A percentile compares a stretch with the other conserved stretches of the same genome.
These are phyloP conservation scores for Chelonus formosanus DNA, from an alignment of 2,888 invertebrate species.

Conservation along the genomic window DNA sequence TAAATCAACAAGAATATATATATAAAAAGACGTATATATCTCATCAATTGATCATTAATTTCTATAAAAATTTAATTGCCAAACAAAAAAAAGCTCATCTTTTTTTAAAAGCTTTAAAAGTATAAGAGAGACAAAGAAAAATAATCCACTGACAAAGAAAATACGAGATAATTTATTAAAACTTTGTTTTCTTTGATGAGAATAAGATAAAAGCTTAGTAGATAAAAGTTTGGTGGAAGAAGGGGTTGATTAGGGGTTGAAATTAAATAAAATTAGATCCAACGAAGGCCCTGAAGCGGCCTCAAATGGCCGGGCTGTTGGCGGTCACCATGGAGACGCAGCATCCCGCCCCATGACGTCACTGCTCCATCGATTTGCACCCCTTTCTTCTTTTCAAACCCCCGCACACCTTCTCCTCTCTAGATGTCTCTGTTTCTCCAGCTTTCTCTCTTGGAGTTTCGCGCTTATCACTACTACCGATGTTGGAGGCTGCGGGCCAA, in stretches of 20 bases:
- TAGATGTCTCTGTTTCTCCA: conserved; percentile 39
- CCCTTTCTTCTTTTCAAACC: conserved; percentile 15
- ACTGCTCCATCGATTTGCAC: conserved; percentile 63
- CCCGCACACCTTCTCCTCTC: conserved; percentile 48
- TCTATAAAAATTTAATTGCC: no score
- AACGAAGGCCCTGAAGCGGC: conserved; percentile 32
- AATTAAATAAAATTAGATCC: conserved; percentile 38
- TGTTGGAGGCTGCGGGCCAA: conserved; percentile 25
- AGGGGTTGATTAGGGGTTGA: conserved; percentile 9
- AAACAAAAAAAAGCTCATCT: no score
- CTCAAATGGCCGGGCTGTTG: conserved; percentile 58
- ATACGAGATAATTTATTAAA: no score
- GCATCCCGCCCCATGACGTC: conserved; percentile 64
- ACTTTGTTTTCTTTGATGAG: neutral
- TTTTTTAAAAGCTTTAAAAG: no score
- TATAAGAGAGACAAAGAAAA: no score
- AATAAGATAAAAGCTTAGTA: conserved; percentile 3
- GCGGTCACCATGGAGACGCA: conserved; percentile 65
- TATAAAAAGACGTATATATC: no score
- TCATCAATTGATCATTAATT: no score
- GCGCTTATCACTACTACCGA: conserved; percentile 27
- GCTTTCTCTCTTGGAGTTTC: conserved; percentile 23
- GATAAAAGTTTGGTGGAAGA: neutral
- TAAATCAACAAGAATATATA: neutral
- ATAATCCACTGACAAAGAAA: no score